These are phyloP conservation scores for Allophyes oxyacanthae DNA, from an alignment of 2,888 invertebrate genomes.

Conservation along the genomic window DNA sequence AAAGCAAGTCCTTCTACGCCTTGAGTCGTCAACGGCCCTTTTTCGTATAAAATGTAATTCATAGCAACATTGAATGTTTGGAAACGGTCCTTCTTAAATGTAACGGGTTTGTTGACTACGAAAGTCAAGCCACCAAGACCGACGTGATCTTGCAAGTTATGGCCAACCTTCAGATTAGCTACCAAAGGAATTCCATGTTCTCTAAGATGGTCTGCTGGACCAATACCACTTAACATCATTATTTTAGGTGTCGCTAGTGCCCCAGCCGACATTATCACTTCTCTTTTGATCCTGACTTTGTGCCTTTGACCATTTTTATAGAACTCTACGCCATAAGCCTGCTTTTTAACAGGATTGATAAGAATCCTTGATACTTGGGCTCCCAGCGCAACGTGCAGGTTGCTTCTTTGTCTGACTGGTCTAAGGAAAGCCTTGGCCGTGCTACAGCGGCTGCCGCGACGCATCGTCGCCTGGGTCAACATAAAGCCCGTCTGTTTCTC, in stretches of 20 bases:
- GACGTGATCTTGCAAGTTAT: constrained; percentile 96
- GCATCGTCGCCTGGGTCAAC: constrained; percentile 95
- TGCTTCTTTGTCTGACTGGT: constrained; percentile 93
- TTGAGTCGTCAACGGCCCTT: constrained; percentile 95
- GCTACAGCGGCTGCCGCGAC: constrained; percentile 95
- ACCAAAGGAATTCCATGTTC: constrained; percentile 93
- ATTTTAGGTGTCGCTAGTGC: constrained; percentile 96
- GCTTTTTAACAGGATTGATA: constrained; percentile 91
- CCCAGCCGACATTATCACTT: constrained; percentile 96
- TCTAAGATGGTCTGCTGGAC: constrained; percentile 93
- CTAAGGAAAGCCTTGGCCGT: constrained; percentile 96
- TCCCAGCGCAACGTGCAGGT: constrained; percentile 94
- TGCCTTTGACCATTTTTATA: constrained; percentile 91
- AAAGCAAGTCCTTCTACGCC: constrained; percentile 97
- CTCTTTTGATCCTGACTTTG: constrained; percentile 92
- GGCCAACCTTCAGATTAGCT: constrained; percentile 93
- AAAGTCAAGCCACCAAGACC: constrained; percentile 96
- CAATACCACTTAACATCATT: constrained; percentile 97
- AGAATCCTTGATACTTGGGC: constrained; percentile 93
- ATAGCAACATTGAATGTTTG: constrained; percentile 93
- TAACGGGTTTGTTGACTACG: constrained; percentile 94
- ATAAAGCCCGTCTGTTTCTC: constrained; percentile 95
- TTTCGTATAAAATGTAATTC: constrained; percentile 94
- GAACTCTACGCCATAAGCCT: constrained; percentile 94
- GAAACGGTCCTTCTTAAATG: constrained; percentile 93